Evolutionary conservation across 2,888 invertebrate species (phyloP).

Genomic region (Timema cristinae): DNA sequence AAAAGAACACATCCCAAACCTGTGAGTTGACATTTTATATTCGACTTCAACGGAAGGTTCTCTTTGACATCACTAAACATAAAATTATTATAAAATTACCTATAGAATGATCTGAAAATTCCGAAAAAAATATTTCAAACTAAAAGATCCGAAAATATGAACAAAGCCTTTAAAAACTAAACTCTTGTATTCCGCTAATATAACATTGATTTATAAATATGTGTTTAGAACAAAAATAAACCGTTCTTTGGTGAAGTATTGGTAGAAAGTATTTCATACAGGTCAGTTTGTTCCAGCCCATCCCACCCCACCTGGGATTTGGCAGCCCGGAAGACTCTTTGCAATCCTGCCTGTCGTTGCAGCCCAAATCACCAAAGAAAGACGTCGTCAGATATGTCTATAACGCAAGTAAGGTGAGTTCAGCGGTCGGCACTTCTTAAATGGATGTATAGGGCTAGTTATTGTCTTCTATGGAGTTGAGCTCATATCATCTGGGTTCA

Average conservation of each 20-base stretch:
- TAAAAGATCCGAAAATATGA: no score
- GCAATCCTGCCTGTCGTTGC: slow-evolving; percentile 64
- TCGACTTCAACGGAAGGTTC: background rate
- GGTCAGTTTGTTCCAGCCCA: slow-evolving; percentile 34
- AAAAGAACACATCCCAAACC: slow-evolving; percentile 19
- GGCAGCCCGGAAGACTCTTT: slow-evolving; percentile 75
- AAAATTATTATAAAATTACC: no score
- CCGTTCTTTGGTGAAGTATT: no score
- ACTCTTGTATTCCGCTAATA: no score
- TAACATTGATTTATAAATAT: no score
- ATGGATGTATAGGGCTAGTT: no score
- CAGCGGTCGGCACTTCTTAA: background rate
- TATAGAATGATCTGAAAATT: no score
- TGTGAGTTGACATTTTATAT: slow-evolving; percentile 21
- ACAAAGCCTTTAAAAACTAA: no score
- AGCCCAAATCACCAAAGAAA: slow-evolving; percentile 69
- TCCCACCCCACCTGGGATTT: slow-evolving; percentile 67
- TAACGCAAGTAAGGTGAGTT: slow-evolving; percentile 59
- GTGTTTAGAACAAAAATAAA: background rate
- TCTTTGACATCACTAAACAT: background rate
- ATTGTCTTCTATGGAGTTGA: no score
- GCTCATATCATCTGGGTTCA: no score
- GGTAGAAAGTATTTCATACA: no score
- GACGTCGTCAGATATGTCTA: slow-evolving; percentile 70
- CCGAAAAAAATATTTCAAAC: no score